Evolutionary conservation across 2,113 vertebrate genomes (phyloP), one percentile per base, ranked within the genome.

Genomic region (Syngnathoides biaculeatus): DNA sequence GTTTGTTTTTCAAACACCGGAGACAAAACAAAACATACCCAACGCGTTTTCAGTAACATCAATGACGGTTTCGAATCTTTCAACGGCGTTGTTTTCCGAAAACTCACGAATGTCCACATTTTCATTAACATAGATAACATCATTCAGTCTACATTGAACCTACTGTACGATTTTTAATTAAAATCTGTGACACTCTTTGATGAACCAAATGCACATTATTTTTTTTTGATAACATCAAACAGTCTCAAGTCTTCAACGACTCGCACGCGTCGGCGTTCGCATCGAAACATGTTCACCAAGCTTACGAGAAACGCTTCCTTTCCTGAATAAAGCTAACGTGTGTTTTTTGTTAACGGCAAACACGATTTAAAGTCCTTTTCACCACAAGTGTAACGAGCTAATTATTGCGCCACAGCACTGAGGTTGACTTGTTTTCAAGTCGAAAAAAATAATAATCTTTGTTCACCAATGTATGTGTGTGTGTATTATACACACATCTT

Each of bases 401-500:
- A 35, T 35, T 35, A 6, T 48, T 48, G 45, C 13, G 19, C 15
- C 6, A 48, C 45, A 48, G 19, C 45, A 48, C 45, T 2, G 45
- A 47, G 15, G 19, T 48, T 48, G 15, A 48, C 45, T 45, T 45
- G 43, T 45, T 45, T 45, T 45, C 43, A 48, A 48, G 45, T 48
- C 15, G 19, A 48, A 48, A 48, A 48, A 48, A 47, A 47, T 19
- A 47, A 35, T 1, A 35, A 35, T 35, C 30, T 35, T 35, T 45
- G 45, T 48, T 20, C 45, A 48, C 19, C 14, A 48, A 15, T 47
- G 69, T 64, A 66, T 55, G 61, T 40, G 0, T n/a, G 63, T 5
- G 58, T 22, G 65, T 5, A 27, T 91, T 95, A 99, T 62, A 92
- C 91, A 84, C 96, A 99, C 78, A 89, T 91, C 80, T 92, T 92